These are phyloP conservation scores for Bombus confusus DNA, from an alignment of 1,140 invertebrate genomes.

Conservation along the genomic window DNA sequence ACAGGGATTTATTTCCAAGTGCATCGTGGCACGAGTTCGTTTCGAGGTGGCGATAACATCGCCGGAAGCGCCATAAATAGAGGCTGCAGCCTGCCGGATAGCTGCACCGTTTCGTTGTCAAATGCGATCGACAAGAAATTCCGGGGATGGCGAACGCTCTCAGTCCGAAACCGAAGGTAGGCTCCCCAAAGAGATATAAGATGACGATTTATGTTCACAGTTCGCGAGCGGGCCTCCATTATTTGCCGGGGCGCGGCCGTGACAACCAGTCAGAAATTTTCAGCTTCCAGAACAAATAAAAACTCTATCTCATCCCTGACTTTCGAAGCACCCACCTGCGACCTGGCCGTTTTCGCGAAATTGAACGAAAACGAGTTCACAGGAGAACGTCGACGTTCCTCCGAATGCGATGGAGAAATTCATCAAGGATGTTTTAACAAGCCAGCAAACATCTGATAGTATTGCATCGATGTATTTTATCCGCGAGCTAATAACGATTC, in stretches of 20 bases:
- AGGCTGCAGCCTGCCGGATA: not conserved
- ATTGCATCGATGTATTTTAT: not conserved
- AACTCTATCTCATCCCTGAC: conserved; percentile 25
- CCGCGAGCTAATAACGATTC: not conserved
- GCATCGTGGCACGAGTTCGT: conserved; percentile 21
- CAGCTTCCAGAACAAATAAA: conserved; percentile 35
- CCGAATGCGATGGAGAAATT: not conserved
- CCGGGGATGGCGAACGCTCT: not conserved
- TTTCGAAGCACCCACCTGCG: conserved; percentile 11
- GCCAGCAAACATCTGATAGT: not conserved
- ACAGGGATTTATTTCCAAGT: conserved; percentile 25
- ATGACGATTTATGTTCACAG: conserved; percentile 63
- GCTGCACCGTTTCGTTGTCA: conserved; percentile 11
- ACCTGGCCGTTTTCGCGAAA: not conserved
- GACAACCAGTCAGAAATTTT: conserved; percentile 37
- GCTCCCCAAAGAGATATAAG: conserved; percentile 62
- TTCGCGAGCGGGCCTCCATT: conserved; percentile 52
- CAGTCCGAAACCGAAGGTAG: conserved; percentile 1
- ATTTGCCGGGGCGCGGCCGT: conserved; percentile 35
- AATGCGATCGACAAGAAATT: conserved; percentile 29
- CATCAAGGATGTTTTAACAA: not conserved
- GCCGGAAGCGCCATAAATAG: conserved; percentile 36
- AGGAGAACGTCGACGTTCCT: not conserved
- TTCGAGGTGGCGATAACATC: conserved; percentile 11
- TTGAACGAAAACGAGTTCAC: conserved; percentile 12